Base-by-base conservation (phyloP, 2,888 invertebrate species). In the Andrena minutula region DNA sequence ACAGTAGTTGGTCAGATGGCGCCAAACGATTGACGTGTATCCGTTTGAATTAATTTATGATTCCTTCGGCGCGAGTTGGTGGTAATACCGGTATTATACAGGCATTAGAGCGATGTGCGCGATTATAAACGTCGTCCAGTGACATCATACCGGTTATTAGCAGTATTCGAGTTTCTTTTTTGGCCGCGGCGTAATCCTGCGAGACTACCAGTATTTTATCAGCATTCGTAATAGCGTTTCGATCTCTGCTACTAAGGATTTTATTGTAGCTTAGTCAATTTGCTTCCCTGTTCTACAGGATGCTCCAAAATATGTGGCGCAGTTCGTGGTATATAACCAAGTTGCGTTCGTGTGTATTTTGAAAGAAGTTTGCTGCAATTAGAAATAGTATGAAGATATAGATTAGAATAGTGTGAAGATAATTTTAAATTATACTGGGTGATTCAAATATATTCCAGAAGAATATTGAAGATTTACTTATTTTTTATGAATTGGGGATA, bases 71-170 rank as follows among this genome's bases (percentile, higher is more conserved):
- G 20, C 3, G 20, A 56, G 56, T 23, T 12, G 23, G 56, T 56
- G 10, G 56, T 56, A 56, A 56, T 56, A 56, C 56, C 56, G 23
- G 56, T 56, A 56, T 56, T 56, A 56, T 56, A 23, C 51, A n/a
- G 20, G 23, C 23, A 10, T 56, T 23, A 10, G 23, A 10, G 23
- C 23, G 56, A 10, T 56, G 23, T 0, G 10, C 23, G 23, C 23
- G 56, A 56, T 56, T 56, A 56, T 56, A 10, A 56, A 10, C 56
- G 23, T 56, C 56, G 23, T 56, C 4, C 56, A 56, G 23, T 23
- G 56, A 56, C 56, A 23, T 56, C 23, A 56, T 23, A 56, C 23
- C 56, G 23, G 56, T 20, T 56, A 56, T 56, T 56, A 56, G 56
- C 56, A 23, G 10, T 12, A 10, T 10, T 12, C 56, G 26, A 56